A percentile compares a stretch with the other conserved stretches of the same genome.
phyloP scores from a whole-genome alignment of 2,797 vertebrate species.

The Ateles fusciceps region DNA sequence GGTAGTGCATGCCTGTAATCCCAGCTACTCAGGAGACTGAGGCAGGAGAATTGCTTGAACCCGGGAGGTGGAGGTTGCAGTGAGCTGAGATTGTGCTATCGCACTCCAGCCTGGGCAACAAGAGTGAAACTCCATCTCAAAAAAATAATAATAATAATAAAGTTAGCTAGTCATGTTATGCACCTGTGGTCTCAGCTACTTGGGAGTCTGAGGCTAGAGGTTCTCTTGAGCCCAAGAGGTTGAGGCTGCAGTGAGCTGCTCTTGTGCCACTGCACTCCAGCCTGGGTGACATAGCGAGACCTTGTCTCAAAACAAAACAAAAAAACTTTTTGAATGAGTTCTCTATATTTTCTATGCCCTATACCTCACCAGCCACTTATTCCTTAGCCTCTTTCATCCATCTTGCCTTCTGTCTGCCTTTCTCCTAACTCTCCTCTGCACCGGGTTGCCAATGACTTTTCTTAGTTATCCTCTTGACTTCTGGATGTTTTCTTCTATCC shows the following conservation, averaged over 20 bases:
- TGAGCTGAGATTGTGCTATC: no score
- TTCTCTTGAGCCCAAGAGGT: no score
- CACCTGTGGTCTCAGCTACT: no score
- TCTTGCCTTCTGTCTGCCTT: neutral
- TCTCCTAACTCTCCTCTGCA: neutral
- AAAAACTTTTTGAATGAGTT: neutral
- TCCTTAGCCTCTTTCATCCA: neutral
- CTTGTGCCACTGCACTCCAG: neutral
- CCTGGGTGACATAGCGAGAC: neutral
- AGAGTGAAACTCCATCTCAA: no score
- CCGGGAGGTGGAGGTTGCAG: no score
- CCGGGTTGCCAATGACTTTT: neutral
- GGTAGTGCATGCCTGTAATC: no score
- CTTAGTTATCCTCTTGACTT: conserved; percentile 18
- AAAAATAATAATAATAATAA: no score
- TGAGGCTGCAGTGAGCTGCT: neutral
- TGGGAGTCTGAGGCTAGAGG: no score
- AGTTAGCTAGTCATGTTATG: no score
- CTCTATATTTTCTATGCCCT: neutral
- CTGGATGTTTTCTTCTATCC: neutral
- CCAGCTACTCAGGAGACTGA: no score
- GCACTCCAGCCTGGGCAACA: no score
- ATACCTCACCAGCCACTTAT: neutral
- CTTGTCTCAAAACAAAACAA: neutral
- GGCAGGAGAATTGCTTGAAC: no score